Conservation (phyloP, 2,888 invertebrate genomes). For the Cheiracanthium punctorium region DNA sequence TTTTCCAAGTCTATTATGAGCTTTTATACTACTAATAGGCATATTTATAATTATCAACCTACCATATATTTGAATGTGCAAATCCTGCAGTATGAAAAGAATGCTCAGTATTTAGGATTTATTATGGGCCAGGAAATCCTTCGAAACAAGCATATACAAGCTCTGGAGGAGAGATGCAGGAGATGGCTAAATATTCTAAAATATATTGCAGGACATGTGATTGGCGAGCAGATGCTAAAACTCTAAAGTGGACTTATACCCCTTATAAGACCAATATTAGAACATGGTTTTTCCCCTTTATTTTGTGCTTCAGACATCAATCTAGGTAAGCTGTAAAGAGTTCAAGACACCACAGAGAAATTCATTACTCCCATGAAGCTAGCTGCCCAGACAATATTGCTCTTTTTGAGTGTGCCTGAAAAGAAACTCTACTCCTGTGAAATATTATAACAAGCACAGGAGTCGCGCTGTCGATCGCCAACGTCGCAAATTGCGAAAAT, state of each 20-base stretch:
- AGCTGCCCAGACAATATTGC: too few relatives aligned
- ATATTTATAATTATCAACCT: background rate
- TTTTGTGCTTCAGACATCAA: too few relatives aligned
- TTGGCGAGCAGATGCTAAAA: background rate
- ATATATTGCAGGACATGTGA: background rate
- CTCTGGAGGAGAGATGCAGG: background rate
- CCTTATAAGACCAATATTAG: too few relatives aligned
- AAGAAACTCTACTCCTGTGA: background rate
- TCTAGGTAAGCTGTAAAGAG: too few relatives aligned
- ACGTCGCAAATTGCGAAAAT: too few relatives aligned
- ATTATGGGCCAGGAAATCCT: background rate
- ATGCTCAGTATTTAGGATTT: background rate
- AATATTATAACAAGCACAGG: conserved; percentile 4
- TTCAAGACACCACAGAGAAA: too few relatives aligned
- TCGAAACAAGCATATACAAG: background rate
- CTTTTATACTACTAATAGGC: conserved; percentile 1
- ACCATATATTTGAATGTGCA: background rate
- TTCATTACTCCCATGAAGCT: too few relatives aligned
- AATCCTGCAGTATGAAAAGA: background rate
- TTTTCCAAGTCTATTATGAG: background rate
- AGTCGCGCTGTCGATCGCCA: too few relatives aligned
- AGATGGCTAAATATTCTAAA: background rate
- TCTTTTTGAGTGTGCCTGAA: too few relatives aligned
- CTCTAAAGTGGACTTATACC: background rate
- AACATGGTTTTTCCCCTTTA: too few relatives aligned